phyloP scores from a whole-genome alignment of 2,797 vertebrate genomes.

The Lutjanus campechanus region DNA sequence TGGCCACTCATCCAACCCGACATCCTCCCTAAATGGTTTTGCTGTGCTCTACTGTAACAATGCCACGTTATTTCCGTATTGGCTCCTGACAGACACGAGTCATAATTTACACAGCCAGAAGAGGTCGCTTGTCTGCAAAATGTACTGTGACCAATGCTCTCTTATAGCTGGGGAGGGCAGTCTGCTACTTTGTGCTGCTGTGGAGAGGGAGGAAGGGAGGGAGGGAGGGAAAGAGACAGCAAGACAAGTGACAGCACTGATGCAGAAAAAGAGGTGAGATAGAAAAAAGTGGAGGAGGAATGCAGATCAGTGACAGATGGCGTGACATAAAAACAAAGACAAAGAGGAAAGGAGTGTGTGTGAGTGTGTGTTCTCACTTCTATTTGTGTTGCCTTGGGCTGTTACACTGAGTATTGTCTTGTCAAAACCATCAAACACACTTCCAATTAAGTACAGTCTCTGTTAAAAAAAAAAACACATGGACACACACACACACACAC shows the following conservation, averaged over 20 bases:
- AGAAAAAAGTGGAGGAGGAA: slow-evolving; percentile 45
- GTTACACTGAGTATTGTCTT: slow-evolving; percentile 29
- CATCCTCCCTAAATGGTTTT: background rate
- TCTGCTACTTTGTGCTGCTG: background rate
- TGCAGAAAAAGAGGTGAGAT: slow-evolving; percentile 29
- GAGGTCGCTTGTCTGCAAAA: background rate
- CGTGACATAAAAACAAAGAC: slow-evolving; percentile 45
- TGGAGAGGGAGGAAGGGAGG: background rate
- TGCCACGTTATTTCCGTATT: background rate
- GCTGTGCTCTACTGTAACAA: background rate
- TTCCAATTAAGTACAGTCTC: slow-evolving; percentile 29
- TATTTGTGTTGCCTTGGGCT: slow-evolving; percentile 42
- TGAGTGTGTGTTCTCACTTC: slow-evolving; percentile 20
- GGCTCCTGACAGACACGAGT: background rate
- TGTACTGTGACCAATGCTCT: background rate
- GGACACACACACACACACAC: background rate
- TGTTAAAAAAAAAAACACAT: slow-evolving; percentile 20
- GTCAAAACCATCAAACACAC: slow-evolving; percentile 52
- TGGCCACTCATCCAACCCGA: background rate
- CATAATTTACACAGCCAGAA: background rate
- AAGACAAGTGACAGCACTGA: slow-evolving; percentile 21
- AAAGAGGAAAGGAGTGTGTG: slow-evolving; percentile 20
- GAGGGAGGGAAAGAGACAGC: background rate
- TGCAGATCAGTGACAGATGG: slow-evolving; percentile 58
- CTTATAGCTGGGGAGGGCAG: background rate